phyloP scores from a whole-genome alignment of 1,140 invertebrate species.

The Zaprionus africanus region DNA sequence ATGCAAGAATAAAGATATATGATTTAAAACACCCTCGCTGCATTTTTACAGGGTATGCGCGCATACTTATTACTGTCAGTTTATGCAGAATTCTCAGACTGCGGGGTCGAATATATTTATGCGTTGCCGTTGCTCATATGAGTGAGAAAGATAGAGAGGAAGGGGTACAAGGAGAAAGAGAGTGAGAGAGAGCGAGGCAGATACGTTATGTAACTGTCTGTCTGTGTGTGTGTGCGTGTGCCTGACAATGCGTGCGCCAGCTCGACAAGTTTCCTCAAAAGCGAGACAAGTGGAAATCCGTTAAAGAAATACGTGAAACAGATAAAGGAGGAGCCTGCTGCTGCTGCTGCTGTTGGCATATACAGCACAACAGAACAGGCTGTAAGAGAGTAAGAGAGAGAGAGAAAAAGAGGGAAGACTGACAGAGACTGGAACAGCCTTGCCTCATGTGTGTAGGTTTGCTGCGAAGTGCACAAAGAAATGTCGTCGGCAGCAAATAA shows the following conservation, averaged over 20 bases:
- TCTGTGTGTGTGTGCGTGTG: constrained; percentile 31
- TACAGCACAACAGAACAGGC: constrained; percentile 5
- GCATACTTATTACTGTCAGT: constrained; percentile 20
- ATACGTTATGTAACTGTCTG: constrained; percentile 24
- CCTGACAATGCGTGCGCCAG: constrained; percentile 69
- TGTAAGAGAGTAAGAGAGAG: not conserved
- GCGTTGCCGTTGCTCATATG: constrained; percentile 31
- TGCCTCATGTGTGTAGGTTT: constrained; percentile 14
- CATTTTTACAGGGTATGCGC: not conserved
- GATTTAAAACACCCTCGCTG: not conserved
- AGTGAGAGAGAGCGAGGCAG: not conserved
- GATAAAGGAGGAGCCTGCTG: constrained; percentile 64
- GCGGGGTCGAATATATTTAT: constrained; percentile 38
- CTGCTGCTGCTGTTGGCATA: constrained; percentile 45
- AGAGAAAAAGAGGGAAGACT: not conserved
- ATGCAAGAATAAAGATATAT: not conserved
- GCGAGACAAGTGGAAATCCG: constrained; percentile 80
- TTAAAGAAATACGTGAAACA: constrained; percentile 78
- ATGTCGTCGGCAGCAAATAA: constrained; percentile 79
- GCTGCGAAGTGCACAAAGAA: constrained; percentile 56
- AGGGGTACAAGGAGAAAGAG: not conserved
- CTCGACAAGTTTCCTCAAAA: constrained; percentile 76
- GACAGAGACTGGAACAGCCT: not conserved
- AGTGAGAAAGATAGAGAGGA: not conserved
- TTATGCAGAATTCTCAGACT: constrained; percentile 22